A percentile compares a stretch with the other conserved stretches of the same genome.
phyloP scores from a whole-genome alignment of 2,888 invertebrate species.

The Parapristionchus giblindavisi region DNA sequence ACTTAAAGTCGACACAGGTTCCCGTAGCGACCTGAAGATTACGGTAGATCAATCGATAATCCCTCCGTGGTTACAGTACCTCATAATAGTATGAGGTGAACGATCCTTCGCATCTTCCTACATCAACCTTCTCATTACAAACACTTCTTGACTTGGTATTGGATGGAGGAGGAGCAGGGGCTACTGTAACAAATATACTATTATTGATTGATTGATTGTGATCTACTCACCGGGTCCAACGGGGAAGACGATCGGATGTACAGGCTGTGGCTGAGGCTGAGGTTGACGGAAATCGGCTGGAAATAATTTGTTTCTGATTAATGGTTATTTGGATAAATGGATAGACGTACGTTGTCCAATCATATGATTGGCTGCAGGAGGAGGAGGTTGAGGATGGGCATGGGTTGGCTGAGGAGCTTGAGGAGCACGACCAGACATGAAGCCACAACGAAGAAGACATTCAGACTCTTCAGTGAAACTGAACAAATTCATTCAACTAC shows the following conservation, averaged over 20 bases:
- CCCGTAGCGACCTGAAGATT: conserved; percentile 62
- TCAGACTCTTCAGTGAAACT: conserved; percentile 35
- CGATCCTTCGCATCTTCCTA: conserved; percentile 64
- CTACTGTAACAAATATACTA: not conserved
- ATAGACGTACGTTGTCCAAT: not conserved
- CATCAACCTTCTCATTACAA: conserved; percentile 62
- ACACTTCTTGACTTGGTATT: conserved; percentile 57
- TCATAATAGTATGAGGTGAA: conserved; percentile 67
- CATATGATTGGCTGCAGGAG: not conserved
- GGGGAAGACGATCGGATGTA: no score
- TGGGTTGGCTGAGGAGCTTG: not conserved
- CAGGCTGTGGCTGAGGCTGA: no score
- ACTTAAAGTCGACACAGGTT: conserved; percentile 64
- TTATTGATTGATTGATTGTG: no score
- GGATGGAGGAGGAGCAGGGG: not conserved
- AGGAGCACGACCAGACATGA: conserved; percentile 16
- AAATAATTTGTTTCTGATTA: no score
- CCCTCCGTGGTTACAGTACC: conserved; percentile 14
- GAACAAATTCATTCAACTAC: conserved; percentile 15
- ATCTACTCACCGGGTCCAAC: no score
- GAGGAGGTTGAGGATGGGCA: not conserved
- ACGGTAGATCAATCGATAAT: not conserved
- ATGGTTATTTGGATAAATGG: no score
- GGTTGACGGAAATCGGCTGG: no score
- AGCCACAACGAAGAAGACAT: conserved; percentile 33